Base-by-base conservation (phyloP, 2,888 invertebrate species). In the Machimus atricapillus region DNA sequence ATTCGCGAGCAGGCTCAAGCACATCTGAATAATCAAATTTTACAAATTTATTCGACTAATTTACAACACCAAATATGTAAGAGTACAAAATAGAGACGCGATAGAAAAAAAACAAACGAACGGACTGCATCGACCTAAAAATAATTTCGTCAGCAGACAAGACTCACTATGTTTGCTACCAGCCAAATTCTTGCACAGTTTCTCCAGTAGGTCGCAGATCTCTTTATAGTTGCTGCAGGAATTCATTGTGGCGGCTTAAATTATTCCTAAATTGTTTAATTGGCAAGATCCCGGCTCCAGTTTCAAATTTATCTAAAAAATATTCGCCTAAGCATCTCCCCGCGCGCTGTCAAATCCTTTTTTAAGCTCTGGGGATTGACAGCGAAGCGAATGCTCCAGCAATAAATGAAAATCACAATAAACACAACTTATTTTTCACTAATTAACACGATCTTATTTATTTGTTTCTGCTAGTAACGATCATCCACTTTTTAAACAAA, bases 201-300 rank as follows among this genome's bases (percentile, higher is more conserved):
- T 90, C 78, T 91, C 90, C 46, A 91, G 88, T 86, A 90, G 89
- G 88, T 90, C 90, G 87, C 90, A 91, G 77, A 91, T 90, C 86
- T 91, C 90, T 89, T 90, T 91, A 88, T 90, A 90, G 82, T 90
- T 90, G 12, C 89, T 89, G 43, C 89, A 89, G 34, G 52, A 87
- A n/a, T 82, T 56, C 88, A 88, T 83, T 34, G 37, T 23, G 27
- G 56, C 23, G 12, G 37, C 19, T 83, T 66, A 37, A 40, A 34
- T 19, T 83, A 37, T 23, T 19, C 23, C n/a, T 66, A n/a, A 66
- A 66, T 83, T 5, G 1, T 19, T 31, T 83, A 83, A 83, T 66
- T 66, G 82, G 82, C 82, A 83, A 83, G 66, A 83, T 9, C 12
- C 23, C 34, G 40, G 46, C 34, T 83, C 19, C 31, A 66, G 40